Percentiles rank a stretch among this genome's conserved stretches.
phyloP scores from a whole-genome alignment of 30 jellyfish, hydroid and myxozoan genomes.

The Aurelia coerulea region DNA sequence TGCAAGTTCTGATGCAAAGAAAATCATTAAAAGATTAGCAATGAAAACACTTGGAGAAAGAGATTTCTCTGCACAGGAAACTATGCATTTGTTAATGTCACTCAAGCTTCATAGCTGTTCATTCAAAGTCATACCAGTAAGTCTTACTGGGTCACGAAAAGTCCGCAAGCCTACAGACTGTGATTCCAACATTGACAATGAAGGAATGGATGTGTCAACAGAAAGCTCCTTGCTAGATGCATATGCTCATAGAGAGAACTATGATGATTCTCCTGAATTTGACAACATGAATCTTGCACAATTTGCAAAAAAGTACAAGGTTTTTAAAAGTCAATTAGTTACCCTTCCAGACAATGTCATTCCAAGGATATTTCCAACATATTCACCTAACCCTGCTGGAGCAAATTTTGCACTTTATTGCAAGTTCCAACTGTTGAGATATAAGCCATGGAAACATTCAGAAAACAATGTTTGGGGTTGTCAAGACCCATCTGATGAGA shows the following conservation, averaged over 20 bases:
- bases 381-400: no score
- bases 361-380: not conserved
- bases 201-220: not conserved
- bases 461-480: no score
- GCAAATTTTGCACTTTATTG: no score
- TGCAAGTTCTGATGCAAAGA: not conserved
- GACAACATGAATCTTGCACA: not conserved
- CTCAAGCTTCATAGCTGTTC: no score
- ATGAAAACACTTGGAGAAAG: constrained; percentile 17
- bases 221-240: not conserved
- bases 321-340: not conserved
- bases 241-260: not conserved
- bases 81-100: constrained; percentile 15
- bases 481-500: no score
- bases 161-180: no score
- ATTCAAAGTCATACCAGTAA: no score
- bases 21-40: not conserved
- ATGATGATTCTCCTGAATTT: not conserved
- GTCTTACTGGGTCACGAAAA: no score
- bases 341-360: not conserved
- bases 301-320: not conserved
- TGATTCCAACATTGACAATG: not conserved
- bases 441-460: no score
- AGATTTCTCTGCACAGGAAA: constrained; percentile 30
- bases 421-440: no score